Evolutionary conservation across 2,888 invertebrate species (phyloP), one percentile per base, ranked within the genome.

Genomic region (Silvanus unidentatus): DNA sequence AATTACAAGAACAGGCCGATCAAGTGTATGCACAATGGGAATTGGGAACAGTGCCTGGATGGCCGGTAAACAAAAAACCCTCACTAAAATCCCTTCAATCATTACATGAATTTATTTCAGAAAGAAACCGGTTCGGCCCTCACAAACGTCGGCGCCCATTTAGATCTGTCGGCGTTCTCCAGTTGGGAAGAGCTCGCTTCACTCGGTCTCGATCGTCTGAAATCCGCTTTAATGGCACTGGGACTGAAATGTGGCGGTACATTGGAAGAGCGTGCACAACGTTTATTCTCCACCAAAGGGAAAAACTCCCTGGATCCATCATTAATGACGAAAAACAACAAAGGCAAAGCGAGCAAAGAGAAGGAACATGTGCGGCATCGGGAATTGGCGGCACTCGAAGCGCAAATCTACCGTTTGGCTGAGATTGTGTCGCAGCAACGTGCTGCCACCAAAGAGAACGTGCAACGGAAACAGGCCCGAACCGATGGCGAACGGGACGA

Each of bases 231-330:
- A 10, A 89, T 97, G 85, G 98, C 98, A 2, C 75, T 99, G 12
- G 94, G 95, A 0, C 76, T 99, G 1, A 99, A 99, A 72, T 99
- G 99, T 73, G 99, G 99, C 44, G 99, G 82, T 1, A 98, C 98
- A 3, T 74, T 99, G 41, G 96, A 98, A 73, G 97, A 99, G 73
- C 78, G 99, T 58, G 99, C 99, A 1, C 93, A 97, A 68, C 80
- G 99, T 51, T 76, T 99, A 50, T 99, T 96, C 68, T 87, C 88
- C 48, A 98, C 95, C 0, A 99, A 99, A 73, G 97, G 97, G 0
- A 84, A 94, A 64, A 91, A 88, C 41, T 90, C 95, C 8, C 72
- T 98, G 37, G 96, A 97, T 70, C 90, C 93, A 16, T 84, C 89
- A 12, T 75, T 98, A 42, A 84, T 96, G 66, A 94, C 95, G 0